Percentiles rank a stretch among this genome's conserved stretches.
Conservation (phyloP, 2,113 vertebrate genomes). For the Larimichthys polyactis region DNA sequence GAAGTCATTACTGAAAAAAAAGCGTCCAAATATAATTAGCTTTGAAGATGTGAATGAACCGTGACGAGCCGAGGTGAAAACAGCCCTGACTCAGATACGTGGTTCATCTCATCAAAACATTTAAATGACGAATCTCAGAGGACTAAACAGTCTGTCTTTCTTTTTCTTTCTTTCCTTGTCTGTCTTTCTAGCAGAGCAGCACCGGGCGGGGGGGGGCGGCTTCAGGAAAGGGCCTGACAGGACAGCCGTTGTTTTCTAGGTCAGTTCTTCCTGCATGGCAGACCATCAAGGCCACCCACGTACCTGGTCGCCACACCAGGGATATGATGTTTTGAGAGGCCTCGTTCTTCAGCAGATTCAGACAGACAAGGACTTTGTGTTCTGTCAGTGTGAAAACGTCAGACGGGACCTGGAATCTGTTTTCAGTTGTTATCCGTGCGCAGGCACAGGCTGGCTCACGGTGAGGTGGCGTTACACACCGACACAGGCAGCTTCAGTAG, state of each 20-base stretch:
- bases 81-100: background rate
- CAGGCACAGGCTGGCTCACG: slow-evolving; percentile 53
- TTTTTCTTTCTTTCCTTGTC: slow-evolving; percentile 8
- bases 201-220: background rate
- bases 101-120: slow-evolving; percentile 32
- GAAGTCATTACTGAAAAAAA: background rate
- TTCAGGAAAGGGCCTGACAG: slow-evolving; percentile 55
- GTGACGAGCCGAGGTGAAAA: slow-evolving; percentile 30
- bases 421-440: slow-evolving; percentile 56
- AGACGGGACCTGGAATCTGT: slow-evolving; percentile 65
- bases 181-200: slow-evolving; percentile 4
- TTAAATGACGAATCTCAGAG: slow-evolving; percentile 40
- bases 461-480: slow-evolving; percentile 47
- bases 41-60: slow-evolving; percentile 19
- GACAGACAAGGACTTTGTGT: slow-evolving; percentile 70
- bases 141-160: slow-evolving; percentile 10
- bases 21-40: background rate
- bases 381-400: slow-evolving; percentile 66
- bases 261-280: slow-evolving; percentile 66
- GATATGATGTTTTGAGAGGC: slow-evolving; percentile 60
- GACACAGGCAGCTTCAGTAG: slow-evolving; percentile 35
- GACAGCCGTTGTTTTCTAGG: slow-evolving; percentile 67
- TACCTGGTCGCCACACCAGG: slow-evolving; percentile 55
- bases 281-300: slow-evolving; percentile 70
- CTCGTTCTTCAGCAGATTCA: slow-evolving; percentile 66